These are phyloP conservation scores for Argya squamiceps DNA, from an alignment of 2,797 vertebrate species.

Conservation along the genomic window DNA sequence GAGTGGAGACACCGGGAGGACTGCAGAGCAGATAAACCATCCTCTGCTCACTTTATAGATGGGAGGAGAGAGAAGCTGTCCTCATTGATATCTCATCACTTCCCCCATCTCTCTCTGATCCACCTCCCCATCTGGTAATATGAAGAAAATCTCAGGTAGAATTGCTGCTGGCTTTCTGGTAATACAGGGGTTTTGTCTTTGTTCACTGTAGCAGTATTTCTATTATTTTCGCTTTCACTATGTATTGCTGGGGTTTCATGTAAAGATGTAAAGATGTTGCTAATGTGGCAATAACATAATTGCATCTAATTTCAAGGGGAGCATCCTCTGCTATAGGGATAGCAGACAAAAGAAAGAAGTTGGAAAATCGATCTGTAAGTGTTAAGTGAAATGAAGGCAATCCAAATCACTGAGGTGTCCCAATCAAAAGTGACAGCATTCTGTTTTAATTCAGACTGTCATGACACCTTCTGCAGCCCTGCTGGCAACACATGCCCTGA, in stretches of 20 bases:
- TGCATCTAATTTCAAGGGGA: background rate
- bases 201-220: background rate
- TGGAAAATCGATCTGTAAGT: background rate
- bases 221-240: background rate
- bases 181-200: background rate
- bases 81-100: background rate
- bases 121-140: background rate
- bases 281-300: background rate
- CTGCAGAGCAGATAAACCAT: background rate
- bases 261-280: background rate
- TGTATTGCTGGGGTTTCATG: background rate
- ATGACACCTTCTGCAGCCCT: background rate
- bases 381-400: background rate
- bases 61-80: background rate
- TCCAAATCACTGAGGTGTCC: background rate
- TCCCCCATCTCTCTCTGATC: background rate
- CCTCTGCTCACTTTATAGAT: background rate
- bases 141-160: background rate
- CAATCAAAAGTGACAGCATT: background rate
- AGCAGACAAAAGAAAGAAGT: background rate
- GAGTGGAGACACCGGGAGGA: background rate
- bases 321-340: background rate
- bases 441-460: background rate
- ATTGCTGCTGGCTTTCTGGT: background rate
- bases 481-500: background rate